Evolutionary conservation across 2,113 vertebrate genomes (phyloP).

Genomic region (Coptodon bakossiorum): DNA sequence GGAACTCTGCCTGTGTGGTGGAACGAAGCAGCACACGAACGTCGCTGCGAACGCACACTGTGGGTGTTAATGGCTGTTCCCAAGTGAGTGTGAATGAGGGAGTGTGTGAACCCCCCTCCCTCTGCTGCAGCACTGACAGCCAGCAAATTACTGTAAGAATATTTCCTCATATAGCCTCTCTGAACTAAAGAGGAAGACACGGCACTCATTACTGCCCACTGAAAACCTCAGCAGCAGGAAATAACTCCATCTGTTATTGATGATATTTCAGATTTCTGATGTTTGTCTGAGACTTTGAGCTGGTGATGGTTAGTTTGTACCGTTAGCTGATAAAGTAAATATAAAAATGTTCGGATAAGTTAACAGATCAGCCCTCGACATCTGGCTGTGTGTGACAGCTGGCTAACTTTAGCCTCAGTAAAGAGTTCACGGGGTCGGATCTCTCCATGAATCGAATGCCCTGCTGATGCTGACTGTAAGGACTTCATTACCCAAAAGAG

Average conservation of each 20-base stretch:
- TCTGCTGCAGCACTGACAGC: background rate
- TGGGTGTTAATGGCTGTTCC: background rate
- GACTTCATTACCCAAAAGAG: rapidly evolving
- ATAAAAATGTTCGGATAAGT: background rate
- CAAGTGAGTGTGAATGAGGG: background rate
- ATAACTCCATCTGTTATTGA: background rate
- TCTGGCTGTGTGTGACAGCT: background rate
- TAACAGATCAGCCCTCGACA: background rate
- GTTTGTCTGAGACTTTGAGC: background rate
- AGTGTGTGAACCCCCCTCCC: background rate
- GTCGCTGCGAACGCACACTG: background rate
- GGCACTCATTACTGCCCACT: background rate
- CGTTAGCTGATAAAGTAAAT: background rate
- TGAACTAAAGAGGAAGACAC: background rate
- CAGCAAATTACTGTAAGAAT: background rate
- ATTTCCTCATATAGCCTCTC: background rate
- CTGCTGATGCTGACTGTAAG: background rate
- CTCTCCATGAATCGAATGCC: background rate
- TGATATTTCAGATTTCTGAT: background rate
- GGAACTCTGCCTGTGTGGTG: background rate
- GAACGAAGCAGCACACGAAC: background rate
- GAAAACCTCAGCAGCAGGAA: background rate
- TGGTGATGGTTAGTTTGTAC: background rate
- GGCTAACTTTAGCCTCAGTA: background rate
- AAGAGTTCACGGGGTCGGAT: background rate